A percentile compares a stretch with the other conserved stretches of the same genome.
phyloP scores from a whole-genome alignment of 1,140 invertebrate species.

The Oncopeltus fasciatus region DNA sequence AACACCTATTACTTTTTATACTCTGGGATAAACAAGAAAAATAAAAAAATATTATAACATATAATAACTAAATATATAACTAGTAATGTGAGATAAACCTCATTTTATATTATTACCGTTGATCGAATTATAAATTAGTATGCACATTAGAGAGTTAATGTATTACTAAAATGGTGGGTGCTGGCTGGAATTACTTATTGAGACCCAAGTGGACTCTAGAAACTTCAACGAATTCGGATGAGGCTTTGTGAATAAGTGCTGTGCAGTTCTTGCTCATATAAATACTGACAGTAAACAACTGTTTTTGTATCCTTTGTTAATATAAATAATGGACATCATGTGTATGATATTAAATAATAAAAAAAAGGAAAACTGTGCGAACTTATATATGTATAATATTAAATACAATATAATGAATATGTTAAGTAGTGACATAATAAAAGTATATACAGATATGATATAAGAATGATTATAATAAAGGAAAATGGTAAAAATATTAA shows the following conservation, averaged over 20 bases:
- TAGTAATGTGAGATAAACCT: slow-evolving; percentile 10
- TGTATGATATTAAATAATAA: slow-evolving; percentile 9
- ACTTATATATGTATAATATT: slow-evolving; percentile 14
- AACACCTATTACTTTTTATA: slow-evolving; percentile 9
- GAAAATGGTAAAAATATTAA: not conserved
- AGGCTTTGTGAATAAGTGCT: slow-evolving; percentile 19
- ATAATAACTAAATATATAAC: slow-evolving; percentile 9
- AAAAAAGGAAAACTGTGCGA: slow-evolving; percentile 16
- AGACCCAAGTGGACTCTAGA: not conserved
- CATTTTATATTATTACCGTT: slow-evolving; percentile 15
- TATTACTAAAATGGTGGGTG: slow-evolving; percentile 4
- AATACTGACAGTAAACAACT: slow-evolving; percentile 17
- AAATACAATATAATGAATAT: slow-evolving; percentile 11
- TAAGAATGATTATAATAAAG: slow-evolving; percentile 1
- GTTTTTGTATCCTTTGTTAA: slow-evolving; percentile 20
- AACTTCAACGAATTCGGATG: slow-evolving; percentile 16
- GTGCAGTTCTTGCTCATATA: slow-evolving; percentile 20
- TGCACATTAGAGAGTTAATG: slow-evolving; percentile 11
- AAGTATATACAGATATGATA: slow-evolving; percentile 5
- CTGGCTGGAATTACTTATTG: not conserved
- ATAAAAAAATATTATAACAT: slow-evolving; percentile 6
- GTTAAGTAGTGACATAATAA: slow-evolving; percentile 14
- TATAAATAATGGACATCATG: slow-evolving; percentile 11
- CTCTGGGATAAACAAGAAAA: slow-evolving; percentile 1
- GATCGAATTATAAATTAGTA: slow-evolving; percentile 16